Base-by-base conservation (phyloP, 1,140 invertebrate species). In the Drosophila watanabei region DNA sequence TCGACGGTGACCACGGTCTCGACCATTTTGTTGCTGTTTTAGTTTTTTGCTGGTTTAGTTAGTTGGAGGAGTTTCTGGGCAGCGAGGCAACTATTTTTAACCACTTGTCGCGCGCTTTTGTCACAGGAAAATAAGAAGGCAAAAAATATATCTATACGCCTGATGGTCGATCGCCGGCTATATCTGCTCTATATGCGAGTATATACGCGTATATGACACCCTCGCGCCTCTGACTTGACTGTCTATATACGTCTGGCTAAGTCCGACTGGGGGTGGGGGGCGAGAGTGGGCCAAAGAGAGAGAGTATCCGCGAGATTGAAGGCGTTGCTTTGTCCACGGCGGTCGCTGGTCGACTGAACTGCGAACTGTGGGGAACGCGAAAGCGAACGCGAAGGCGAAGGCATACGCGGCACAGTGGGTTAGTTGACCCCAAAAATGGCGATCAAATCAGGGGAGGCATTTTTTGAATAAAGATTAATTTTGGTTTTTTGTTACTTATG, bases 1-100 rank as follows among this genome's bases (percentile, higher is more conserved):
- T 95, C 94, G 78, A 95, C 94, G 79, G 94, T 95, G 70, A 96
- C 95, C 73, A 96, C 95, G 72, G 95, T 95, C 94, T 96, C 95
- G 86, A 95, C 95, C 94, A 95, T 95, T 94, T 95, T 95, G 61
- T 61, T 90, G 43, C 56, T 75, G 45, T 45, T 80, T 57, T 48
- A 48, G 46, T 8, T 20, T 20, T 8, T 11, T 33, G 32, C n/a
- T 56, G 5, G 16, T 9, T 59, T 61, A 46, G 28, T 60, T 60
- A 58, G 35, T 59, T 46, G 35, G 56, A 32, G 48, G 56, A 71
- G 52, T 71, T 79, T 75, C 54, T 39, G 54, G 54, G 52, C 33
- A 28, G 16, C 39, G 52, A 16, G 16, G 54, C 16, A 80, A 87
- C 75, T 87, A 87, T 87, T 82, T 86, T 76, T 86, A 85, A 81